phyloP scores from a whole-genome alignment of 2,797 vertebrate genomes.

The Cossypha polioptera region DNA sequence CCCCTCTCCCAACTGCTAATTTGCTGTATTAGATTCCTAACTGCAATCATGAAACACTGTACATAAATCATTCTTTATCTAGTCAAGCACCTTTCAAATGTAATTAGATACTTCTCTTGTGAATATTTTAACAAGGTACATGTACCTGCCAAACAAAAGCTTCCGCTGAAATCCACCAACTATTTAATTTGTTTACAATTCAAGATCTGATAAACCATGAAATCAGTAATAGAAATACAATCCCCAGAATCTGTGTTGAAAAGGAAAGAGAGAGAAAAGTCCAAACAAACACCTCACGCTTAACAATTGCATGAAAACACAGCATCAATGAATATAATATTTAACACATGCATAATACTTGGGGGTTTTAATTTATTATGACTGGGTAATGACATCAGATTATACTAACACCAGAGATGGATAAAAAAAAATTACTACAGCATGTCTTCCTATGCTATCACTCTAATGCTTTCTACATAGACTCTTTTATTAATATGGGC shows the following conservation, averaged over 20 bases:
- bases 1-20: not conserved
- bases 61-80: not conserved
- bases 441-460: conserved; percentile 16
- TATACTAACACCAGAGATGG: not conserved
- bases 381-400: conserved; percentile 33
- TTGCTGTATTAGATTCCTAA: not conserved
- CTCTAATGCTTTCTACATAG: conserved; percentile 7
- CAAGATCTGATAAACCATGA: conserved; percentile 6
- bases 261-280: not conserved
- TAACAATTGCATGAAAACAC: not conserved
- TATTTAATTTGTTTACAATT: conserved; percentile 15
- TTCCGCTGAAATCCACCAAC: not conserved
- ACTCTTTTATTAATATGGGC: not conserved
- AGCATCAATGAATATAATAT: not conserved
- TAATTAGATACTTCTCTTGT: not conserved
- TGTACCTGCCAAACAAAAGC: not conserved
- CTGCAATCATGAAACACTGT: not conserved
- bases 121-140: not conserved
- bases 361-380: not conserved
- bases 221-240: not conserved
- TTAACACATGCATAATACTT: not conserved
- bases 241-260: not conserved
- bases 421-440: not conserved
- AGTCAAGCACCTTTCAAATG: not conserved
- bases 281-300: not conserved